phyloP scores from a whole-genome alignment of 2,888 invertebrate genomes.

The Strigamia crassipes region DNA sequence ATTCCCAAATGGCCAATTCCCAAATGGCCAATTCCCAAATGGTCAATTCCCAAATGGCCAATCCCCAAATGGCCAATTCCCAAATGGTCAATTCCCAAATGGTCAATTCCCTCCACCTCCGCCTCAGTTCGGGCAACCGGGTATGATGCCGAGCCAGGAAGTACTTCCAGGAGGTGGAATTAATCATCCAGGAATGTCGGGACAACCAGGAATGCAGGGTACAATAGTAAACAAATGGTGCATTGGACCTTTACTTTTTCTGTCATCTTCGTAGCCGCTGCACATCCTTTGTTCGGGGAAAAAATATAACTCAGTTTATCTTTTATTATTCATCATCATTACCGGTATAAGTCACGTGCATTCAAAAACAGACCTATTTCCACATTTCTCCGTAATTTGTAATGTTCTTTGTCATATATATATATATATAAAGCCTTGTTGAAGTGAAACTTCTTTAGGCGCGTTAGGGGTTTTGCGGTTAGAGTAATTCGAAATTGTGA shows the following conservation, averaged over 20 bases:
- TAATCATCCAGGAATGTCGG: slow-evolving; percentile 25
- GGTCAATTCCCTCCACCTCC: slow-evolving; percentile 3
- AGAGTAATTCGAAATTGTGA: no score
- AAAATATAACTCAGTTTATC: not conserved
- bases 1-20: not conserved
- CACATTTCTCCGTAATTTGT: no score
- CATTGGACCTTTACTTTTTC: slow-evolving; percentile 15
- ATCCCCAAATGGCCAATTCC: not conserved
- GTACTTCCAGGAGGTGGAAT: slow-evolving; percentile 15
- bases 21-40: not conserved
- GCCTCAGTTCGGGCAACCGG: not conserved
- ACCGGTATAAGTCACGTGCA: no score
- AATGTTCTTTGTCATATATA: no score
- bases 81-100: not conserved
- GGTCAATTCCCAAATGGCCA: not conserved
- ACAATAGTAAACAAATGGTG: slow-evolving; percentile 33
- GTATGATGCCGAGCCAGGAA: slow-evolving; percentile 28
- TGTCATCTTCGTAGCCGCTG: slow-evolving; percentile 29
- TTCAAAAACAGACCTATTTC: no score
- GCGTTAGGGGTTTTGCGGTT: no score
- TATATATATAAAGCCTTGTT: no score
- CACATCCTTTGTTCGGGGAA: slow-evolving; percentile 8
- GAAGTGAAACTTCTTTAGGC: no score
- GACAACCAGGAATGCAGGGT: slow-evolving; percentile 33
- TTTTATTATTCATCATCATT: not conserved